Evolutionary conservation across 2,888 invertebrate genomes (phyloP).

Genomic region (Tuta absoluta): DNA sequence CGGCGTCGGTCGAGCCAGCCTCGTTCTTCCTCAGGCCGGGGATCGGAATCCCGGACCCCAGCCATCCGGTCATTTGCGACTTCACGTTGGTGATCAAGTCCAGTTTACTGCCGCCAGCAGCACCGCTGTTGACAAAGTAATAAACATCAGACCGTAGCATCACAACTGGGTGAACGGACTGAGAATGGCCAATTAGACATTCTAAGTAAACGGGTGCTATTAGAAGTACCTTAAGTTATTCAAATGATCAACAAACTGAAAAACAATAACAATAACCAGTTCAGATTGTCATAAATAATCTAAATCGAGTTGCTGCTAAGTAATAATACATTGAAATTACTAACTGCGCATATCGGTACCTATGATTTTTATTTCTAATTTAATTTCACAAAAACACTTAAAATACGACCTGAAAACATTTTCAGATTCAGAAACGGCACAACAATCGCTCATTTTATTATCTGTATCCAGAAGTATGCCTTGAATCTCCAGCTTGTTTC

Average conservation of each 20-base stretch:
- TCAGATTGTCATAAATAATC: no score
- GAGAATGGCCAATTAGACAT: no score
- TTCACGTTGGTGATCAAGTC: constrained; percentile 94
- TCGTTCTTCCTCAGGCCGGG: constrained; percentile 88
- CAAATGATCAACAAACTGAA: no score
- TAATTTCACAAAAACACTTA: background rate
- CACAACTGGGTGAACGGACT: background rate
- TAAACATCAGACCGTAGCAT: constrained; percentile 15
- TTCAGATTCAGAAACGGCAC: background rate
- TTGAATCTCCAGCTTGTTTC: background rate
- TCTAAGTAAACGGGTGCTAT: no score
- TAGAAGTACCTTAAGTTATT: no score
- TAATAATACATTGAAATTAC: background rate
- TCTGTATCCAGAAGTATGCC: background rate
- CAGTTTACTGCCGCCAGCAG: constrained; percentile 86
- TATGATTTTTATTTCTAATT: background rate
- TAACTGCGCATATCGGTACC: background rate
- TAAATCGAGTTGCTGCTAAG: background rate
- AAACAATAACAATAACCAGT: no score
- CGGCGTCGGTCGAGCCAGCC: constrained; percentile 69
- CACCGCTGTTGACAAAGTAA: constrained; percentile 79
- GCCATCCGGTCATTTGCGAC: constrained; percentile 92
- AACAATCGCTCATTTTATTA: background rate
- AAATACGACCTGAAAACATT: background rate
- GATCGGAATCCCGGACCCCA: constrained; percentile 88